Evolutionary conservation across 2,113 vertebrate species (phyloP).

Genomic region (Sula dactylatra): DNA sequence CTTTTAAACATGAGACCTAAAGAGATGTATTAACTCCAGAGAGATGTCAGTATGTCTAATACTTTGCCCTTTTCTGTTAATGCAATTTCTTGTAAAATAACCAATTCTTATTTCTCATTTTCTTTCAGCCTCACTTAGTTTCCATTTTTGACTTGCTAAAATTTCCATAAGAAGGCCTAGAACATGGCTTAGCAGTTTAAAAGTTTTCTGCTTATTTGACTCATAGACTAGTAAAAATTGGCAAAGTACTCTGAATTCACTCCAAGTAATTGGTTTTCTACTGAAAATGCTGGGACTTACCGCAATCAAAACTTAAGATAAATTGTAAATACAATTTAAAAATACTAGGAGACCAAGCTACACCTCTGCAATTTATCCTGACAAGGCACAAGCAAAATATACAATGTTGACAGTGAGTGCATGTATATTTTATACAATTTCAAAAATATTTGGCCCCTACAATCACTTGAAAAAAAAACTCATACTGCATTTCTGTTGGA

Average conservation of each 20-base stretch:
- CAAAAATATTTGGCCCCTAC: neutral
- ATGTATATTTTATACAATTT: neutral
- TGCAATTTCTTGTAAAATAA: neutral
- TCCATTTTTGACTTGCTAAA: neutral
- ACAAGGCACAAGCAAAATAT: neutral
- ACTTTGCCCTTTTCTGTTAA: neutral
- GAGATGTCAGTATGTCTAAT: neutral
- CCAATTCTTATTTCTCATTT: neutral
- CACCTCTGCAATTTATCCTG: neutral
- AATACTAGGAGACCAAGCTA: neutral
- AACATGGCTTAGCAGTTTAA: neutral
- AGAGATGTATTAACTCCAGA: neutral
- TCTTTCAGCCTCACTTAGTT: neutral
- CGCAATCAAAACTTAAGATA: neutral
- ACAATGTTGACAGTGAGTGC: neutral
- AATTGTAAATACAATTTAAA: neutral
- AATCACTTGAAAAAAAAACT: neutral
- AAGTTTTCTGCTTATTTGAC: neutral
- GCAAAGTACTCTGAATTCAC: neutral
- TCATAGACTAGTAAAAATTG: neutral
- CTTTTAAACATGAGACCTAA: neutral
- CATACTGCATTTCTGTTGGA: neutral
- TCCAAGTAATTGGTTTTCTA: neutral
- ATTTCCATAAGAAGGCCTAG: neutral
- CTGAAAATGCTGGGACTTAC: neutral